Conservation (phyloP, 1,140 invertebrate genomes). For the Homarus americanus region DNA sequence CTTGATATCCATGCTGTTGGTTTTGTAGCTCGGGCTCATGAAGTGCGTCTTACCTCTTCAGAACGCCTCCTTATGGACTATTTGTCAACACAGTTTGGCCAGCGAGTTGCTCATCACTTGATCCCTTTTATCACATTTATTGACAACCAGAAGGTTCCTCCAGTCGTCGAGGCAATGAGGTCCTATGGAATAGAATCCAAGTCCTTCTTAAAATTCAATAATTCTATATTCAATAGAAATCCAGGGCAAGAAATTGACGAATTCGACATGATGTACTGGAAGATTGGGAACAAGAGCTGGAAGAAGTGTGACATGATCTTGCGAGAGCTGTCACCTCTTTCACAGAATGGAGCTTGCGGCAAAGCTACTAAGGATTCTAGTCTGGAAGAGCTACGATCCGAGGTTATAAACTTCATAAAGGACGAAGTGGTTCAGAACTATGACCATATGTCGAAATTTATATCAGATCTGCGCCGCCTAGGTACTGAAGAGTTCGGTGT, state of each 20-base stretch:
- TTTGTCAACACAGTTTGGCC: conserved; percentile 35
- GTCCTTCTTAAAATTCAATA: conserved; percentile 41
- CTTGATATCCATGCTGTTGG: conserved; percentile 47
- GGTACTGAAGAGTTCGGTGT: background rate
- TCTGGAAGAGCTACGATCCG: conserved; percentile 1
- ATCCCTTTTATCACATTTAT: conserved; percentile 34
- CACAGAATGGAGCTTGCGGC: conserved; percentile 23
- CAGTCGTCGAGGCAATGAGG: conserved; percentile 40
- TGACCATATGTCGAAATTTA: conserved; percentile 11
- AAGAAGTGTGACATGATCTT: conserved; percentile 40
- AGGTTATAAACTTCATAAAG: background rate
- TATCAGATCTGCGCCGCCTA: background rate
- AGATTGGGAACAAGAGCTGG: conserved; percentile 30
- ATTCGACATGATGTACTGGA: conserved; percentile 41
- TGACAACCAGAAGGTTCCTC: conserved; percentile 41
- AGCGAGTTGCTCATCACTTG: conserved; percentile 14
- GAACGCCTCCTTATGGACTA: conserved; percentile 48
- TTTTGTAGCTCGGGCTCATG: conserved; percentile 38
- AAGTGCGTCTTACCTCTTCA: conserved; percentile 50
- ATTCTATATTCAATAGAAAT: conserved; percentile 7
- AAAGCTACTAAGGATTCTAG: background rate
- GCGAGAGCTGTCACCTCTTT: background rate
- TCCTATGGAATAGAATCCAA: conserved; percentile 14
- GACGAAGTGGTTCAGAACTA: background rate
- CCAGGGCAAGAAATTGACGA: conserved; percentile 26